Base-by-base conservation (phyloP, 2,797 vertebrate species). In the Miichthys miiuy region DNA sequence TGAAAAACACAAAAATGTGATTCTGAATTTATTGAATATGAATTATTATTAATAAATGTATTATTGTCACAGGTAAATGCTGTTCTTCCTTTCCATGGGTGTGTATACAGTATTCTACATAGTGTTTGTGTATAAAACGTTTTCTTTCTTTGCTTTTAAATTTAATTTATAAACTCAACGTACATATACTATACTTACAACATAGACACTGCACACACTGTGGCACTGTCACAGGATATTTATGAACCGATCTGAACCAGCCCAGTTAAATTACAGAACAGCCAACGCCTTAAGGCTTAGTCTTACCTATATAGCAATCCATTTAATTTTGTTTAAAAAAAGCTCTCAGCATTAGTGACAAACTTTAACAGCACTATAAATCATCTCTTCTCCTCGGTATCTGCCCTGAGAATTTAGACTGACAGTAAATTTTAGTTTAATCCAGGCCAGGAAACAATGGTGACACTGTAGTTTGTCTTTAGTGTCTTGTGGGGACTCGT, bases 401-500 rank as follows among this genome's bases (percentile, higher is more conserved):
- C 64, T 75, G 54, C 64, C 2, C n/a, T 50, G 34, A 55, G 50
- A 61, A 77, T 81, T 83, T 6, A 68, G 57, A 75, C 25, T 79
- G 83, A 89, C 79, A 64, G 70, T 48, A 68, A 72, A 17, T 48
- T 34, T 74, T 77, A 50, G 46, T 77, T 87, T 76, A 79, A 86
- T 87, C 68, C 71, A 20, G 42, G 23, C 68, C 30, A 68, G 68
- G 34, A 84, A 75, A 74, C 54, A 75, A 25, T 6, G 44, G 9
- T 70, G 79, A 64, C 75, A 65, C 13, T 13, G 42, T 30, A 68
- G 75, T 91, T 90, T 83, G 76, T 88, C 77, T 92, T 75, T 42
- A 1, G 23, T 25, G 44, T 82, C 79, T 82, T 69, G 58, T 71
- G 58, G 72, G 47, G 52, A 74, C 48, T 42, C 30, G 27, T 60